A percentile compares a stretch with the other conserved stretches of the same genome.
phyloP scores from a whole-genome alignment of 2,113 vertebrate species.

The Pomatostomus ruficeps region DNA sequence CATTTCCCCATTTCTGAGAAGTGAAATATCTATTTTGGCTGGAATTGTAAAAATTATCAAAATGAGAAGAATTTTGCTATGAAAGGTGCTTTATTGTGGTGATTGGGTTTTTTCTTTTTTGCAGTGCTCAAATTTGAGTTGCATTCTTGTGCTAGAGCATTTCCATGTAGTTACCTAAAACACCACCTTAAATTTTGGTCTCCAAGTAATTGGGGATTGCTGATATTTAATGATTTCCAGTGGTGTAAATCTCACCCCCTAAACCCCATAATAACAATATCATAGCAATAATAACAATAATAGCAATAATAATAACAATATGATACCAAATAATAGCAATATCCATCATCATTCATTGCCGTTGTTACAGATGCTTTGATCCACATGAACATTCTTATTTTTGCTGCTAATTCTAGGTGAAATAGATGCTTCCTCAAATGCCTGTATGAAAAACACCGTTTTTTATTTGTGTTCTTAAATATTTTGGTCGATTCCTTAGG shows the following conservation, averaged over 20 bases:
- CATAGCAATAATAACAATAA: too few species aligned
- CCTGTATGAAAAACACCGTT: fast-evolving
- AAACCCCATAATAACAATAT: not conserved
- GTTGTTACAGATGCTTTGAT: not conserved
- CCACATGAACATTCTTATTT: not conserved
- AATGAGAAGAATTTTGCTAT: not conserved
- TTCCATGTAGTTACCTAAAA: not conserved
- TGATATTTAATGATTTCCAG: not conserved
- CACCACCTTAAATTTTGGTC: not conserved
- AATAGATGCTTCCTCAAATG: not conserved
- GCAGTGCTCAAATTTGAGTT: not conserved
- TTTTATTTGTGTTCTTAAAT: not conserved
- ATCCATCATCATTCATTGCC: not conserved
- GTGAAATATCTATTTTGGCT: not conserved
- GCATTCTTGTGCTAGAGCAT: not conserved
- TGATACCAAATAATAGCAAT: too few species aligned
- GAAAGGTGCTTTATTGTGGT: not conserved
- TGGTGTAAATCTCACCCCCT: not conserved
- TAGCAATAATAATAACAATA: too few species aligned
- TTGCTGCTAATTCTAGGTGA: not conserved
- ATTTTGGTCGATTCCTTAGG: not conserved
- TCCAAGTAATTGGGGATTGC: not conserved
- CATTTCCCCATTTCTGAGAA: not conserved
- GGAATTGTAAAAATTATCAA: not conserved
- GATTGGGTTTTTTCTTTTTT: not conserved